These are phyloP conservation scores for Sarcophaga variegata DNA, from an alignment of 2,888 invertebrate genomes.

Conservation along the genomic window DNA sequence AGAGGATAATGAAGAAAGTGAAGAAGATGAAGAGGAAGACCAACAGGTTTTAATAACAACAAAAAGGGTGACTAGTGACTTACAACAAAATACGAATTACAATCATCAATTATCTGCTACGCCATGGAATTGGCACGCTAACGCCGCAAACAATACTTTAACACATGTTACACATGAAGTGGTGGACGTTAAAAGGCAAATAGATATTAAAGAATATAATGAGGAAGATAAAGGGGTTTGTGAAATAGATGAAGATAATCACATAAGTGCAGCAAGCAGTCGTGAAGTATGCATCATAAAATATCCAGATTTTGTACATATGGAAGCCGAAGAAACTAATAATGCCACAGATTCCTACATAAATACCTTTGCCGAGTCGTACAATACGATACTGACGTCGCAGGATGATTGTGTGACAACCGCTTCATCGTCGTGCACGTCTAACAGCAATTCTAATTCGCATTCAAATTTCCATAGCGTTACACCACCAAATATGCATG, in stretches of 20 bases:
- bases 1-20: constrained; percentile 65
- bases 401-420: constrained; percentile 67
- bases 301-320: constrained; percentile 57
- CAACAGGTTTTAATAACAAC: not conserved
- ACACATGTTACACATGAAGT: not conserved
- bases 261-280: not conserved
- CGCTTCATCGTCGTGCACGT: constrained; percentile 59
- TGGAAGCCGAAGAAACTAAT: constrained; percentile 59
- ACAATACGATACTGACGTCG: constrained; percentile 77
- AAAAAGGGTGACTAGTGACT: not conserved
- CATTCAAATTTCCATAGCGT: constrained; percentile 70
- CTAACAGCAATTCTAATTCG: constrained; percentile 69
- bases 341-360: constrained; percentile 71
- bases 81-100: constrained; percentile 36
- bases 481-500: constrained; percentile 73
- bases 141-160: not conserved
- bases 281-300: constrained; percentile 38
- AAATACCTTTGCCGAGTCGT: constrained; percentile 80
- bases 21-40: constrained; percentile 64
- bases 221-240: constrained; percentile 39
- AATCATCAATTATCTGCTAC: constrained; percentile 7
- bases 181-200: constrained; percentile 17
- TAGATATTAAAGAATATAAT: constrained; percentile 55
- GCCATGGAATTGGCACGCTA: constrained; percentile 54
- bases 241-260: constrained; percentile 13